Conservation (phyloP, 2,113 vertebrate species). For the Limnothrissa miodon region DNA sequence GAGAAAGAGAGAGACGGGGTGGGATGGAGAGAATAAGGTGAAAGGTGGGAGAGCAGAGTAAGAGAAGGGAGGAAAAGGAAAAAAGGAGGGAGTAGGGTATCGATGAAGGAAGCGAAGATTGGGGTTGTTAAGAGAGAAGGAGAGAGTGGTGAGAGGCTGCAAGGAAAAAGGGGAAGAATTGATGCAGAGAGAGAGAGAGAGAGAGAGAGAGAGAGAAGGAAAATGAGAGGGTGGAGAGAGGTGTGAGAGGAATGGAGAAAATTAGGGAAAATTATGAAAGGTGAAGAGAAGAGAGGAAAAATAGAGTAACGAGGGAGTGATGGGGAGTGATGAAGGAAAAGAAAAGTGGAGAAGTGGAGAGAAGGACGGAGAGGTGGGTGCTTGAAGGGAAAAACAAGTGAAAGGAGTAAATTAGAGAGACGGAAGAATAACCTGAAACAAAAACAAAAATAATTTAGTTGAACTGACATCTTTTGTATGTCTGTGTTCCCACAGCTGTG, state of each 20-base stretch:
- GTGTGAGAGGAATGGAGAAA: neutral
- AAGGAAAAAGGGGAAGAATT: constrained; percentile 19
- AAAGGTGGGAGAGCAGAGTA: neutral
- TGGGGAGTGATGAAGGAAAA: neutral
- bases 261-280: neutral
- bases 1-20: neutral
- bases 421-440: neutral
- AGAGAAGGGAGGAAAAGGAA: neutral
- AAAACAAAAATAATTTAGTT: neutral
- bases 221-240: neutral
- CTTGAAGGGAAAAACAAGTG: neutral
- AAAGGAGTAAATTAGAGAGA: neutral
- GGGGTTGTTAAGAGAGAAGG: constrained; percentile 16
- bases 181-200: neutral
- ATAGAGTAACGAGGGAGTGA: neutral
- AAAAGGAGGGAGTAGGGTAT: neutral
- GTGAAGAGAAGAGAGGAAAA: neutral
- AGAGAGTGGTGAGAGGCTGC: constrained; percentile 27
- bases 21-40: neutral
- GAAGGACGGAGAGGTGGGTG: neutral
- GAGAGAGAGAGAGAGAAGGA: neutral
- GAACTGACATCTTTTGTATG: neutral
- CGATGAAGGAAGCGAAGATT: neutral
- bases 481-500: constrained; percentile 54
- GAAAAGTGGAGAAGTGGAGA: neutral